Evolutionary conservation across 2,113 vertebrate species (phyloP), one percentile per base, ranked within the genome.

Genomic region (Melanostigma gelatinosum): DNA sequence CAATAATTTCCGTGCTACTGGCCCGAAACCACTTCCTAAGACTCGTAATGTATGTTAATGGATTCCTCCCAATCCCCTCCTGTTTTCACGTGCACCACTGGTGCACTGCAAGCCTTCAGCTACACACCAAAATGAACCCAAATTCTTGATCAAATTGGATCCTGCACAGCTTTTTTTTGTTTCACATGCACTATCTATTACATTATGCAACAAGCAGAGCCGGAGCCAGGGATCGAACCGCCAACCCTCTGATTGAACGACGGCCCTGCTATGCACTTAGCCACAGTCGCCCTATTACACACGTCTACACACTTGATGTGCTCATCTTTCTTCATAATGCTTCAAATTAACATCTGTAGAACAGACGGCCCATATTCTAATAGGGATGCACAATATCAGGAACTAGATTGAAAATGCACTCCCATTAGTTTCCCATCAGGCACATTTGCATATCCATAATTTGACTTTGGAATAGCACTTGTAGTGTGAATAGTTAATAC

Each of bases 401-500:
- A 70, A 71, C 15, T 36, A 32, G n/a, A 44, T 4, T 79, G 29
- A 78, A 75, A 83, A 58, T 67, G 46, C 46, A 18, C 22, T 54
- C 6, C 65, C 24, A 40, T 82, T 68, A 87, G 77, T 72, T 80
- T 69, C 34, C 55, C 67, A 64, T 88, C 87, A 73, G 15, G 15
- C 22, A 46, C 70, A 81, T 85, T 74, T 70, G 54, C 73, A 80
- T 82, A 44, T 69, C 52, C 54, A 66, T 61, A 66, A 32, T 67
- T 83, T 82, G 66, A 52, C 76, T 73, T 54, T 29, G 18, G 10
- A 82, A 48, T 69, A 61, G 40, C 74, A 55, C 50, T 79, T 52
- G 12, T 18, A 61, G 12, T 67, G 73, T 67, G 58, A 75, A 74
- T 34, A 54, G 71, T 76, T 29, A 65, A 42, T 66, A 24, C 50